These are phyloP conservation scores for Seriola rivoliana DNA, from an alignment of 2,113 vertebrate species.

Conservation along the genomic window DNA sequence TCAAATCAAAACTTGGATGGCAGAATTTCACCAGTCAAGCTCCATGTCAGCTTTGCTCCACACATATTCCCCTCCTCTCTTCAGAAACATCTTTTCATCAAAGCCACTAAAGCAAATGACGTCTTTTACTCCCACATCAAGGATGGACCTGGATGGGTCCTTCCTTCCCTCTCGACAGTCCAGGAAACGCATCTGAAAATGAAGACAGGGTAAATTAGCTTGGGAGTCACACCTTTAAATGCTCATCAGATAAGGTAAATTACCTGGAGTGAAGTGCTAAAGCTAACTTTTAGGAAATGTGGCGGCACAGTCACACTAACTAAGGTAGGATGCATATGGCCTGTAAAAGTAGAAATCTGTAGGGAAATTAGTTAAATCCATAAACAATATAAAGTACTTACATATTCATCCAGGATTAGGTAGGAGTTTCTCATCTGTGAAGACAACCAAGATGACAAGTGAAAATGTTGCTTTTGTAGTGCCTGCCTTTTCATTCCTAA, in stretches of 20 bases:
- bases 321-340: background rate
- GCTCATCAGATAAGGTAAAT: background rate
- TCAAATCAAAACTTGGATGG: background rate
- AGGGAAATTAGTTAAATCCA: background rate
- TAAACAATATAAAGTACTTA: slow-evolving; percentile 83
- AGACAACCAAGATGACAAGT: slow-evolving; percentile 27
- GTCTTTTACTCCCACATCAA: slow-evolving; percentile 91
- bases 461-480: background rate
- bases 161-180: slow-evolving; percentile 92
- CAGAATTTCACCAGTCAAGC: slow-evolving; percentile 90
- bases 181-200: slow-evolving; percentile 93
- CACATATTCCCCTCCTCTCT: slow-evolving; percentile 92
- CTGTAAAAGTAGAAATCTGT: background rate
- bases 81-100: slow-evolving; percentile 94
- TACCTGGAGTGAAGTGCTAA: background rate
- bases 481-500: background rate
- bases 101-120: slow-evolving; percentile 95
- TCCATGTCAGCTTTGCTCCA: slow-evolving; percentile 97
- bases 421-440: slow-evolving; percentile 97
- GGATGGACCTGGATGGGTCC: slow-evolving; percentile 94
- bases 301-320: background rate
- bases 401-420: slow-evolving; percentile 97
- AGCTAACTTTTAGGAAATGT: background rate
- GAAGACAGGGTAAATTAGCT: background rate
- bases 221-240: background rate